phyloP scores from a whole-genome alignment of 1,140 invertebrate genomes.

The Tetramorium parvispinum region DNA sequence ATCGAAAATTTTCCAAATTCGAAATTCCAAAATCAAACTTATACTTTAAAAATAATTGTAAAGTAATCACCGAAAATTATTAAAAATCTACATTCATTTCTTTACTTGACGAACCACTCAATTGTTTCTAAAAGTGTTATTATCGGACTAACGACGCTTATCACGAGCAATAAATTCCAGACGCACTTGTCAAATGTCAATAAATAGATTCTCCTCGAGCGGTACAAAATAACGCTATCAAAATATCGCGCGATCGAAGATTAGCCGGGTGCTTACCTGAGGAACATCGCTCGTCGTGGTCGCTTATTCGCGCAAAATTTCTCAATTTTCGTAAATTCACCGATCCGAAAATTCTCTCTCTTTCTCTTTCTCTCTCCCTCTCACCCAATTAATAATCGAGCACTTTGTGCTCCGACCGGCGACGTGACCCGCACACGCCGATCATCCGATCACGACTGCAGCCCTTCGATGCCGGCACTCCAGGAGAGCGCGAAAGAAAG shows the following conservation, averaged over 20 bases:
- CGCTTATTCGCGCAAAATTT: background rate
- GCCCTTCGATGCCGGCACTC: conserved; percentile 60
- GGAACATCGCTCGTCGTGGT: conserved; percentile 50
- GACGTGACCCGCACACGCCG: conserved; percentile 55
- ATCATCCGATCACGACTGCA: conserved; percentile 73
- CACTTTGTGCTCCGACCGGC: conserved; percentile 40
- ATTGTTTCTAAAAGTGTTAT: too few species aligned
- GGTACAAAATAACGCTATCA: background rate
- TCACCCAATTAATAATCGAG: background rate
- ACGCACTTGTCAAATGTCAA: conserved; percentile 2
- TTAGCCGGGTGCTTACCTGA: conserved; percentile 47
- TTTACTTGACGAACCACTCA: too few species aligned
- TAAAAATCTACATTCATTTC: background rate
- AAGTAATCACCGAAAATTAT: background rate
- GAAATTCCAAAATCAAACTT: background rate
- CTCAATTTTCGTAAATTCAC: background rate
- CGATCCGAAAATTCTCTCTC: background rate
- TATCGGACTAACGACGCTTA: background rate
- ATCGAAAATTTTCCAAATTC: background rate
- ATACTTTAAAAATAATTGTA: background rate
- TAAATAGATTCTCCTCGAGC: background rate
- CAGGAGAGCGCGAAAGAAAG: conserved; percentile 25
- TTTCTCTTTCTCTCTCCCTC: background rate
- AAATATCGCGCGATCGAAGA: background rate
- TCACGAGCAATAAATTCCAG: background rate